phyloP scores from a whole-genome alignment of 2,113 vertebrate species.

The Origma solitaria region DNA sequence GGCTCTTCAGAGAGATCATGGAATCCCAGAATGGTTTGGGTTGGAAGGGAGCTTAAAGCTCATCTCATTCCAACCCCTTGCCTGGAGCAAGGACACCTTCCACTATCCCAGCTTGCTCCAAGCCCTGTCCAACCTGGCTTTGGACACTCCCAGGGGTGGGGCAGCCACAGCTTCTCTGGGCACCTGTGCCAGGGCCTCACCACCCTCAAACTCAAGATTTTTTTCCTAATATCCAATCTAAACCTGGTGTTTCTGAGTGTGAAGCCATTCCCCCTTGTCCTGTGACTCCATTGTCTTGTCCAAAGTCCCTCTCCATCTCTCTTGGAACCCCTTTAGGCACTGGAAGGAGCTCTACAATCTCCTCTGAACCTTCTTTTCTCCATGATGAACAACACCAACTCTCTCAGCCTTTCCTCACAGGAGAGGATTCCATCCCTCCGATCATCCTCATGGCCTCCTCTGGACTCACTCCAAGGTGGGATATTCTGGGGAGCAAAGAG shows the following conservation, averaged over 20 bases:
- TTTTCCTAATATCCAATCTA: not conserved
- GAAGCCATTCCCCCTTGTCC: not conserved
- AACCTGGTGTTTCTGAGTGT: not conserved
- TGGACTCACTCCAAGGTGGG: not conserved
- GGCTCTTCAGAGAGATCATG: not conserved
- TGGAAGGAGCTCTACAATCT: not conserved
- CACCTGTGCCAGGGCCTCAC: fast-evolving
- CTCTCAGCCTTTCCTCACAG: not conserved
- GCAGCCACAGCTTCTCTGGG: not conserved
- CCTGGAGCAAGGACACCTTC: not conserved
- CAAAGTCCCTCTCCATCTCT: not conserved
- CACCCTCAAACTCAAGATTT: not conserved
- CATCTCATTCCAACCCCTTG: not conserved
- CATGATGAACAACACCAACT: not conserved
- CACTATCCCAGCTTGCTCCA: fast-evolving
- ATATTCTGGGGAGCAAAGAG: not conserved
- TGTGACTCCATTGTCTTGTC: not conserved
- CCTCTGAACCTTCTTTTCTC: not conserved
- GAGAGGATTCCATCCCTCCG: not conserved
- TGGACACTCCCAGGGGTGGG: not conserved
- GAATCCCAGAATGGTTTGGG: not conserved
- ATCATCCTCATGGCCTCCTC: not conserved
- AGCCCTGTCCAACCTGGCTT: fast-evolving
- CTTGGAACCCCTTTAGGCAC: not conserved
- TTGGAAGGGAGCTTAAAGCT: not conserved